These are phyloP conservation scores for Gephyroberyx darwinii DNA, from an alignment of 2,797 vertebrate species.

Conservation along the genomic window DNA sequence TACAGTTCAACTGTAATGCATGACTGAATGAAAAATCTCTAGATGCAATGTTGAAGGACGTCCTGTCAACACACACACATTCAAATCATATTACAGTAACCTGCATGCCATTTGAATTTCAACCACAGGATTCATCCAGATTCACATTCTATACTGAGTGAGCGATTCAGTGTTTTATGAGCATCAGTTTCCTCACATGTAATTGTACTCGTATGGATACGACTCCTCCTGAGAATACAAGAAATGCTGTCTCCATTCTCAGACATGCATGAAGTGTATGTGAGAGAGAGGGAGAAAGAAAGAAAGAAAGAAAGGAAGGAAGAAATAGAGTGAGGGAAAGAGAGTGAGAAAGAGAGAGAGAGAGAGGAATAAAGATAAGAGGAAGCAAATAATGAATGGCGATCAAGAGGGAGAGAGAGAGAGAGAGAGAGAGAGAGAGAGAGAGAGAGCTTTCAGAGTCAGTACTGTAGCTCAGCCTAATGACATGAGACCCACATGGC, in stretches of 20 bases:
- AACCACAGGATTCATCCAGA: conserved; percentile 26
- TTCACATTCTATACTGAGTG: conserved; percentile 29
- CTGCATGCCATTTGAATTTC: conserved; percentile 44
- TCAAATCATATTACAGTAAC: conserved; percentile 15
- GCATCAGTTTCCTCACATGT: conserved; percentile 36
- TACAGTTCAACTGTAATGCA: neutral
- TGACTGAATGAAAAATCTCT: conserved; percentile 1
- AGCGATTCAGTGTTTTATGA: conserved; percentile 40
- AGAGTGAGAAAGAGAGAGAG: conserved; percentile 43
- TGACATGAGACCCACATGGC: conserved; percentile 72
- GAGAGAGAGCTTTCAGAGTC: conserved; percentile 64
- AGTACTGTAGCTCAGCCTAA: conserved; percentile 70
- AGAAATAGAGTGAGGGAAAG: conserved; percentile 36
- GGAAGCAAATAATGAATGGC: neutral
- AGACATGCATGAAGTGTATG: conserved; percentile 8
- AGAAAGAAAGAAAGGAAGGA: neutral
- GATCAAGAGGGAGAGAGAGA: conserved; percentile 16
- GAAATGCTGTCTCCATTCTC: neutral
- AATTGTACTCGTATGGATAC: conserved; percentile 15
- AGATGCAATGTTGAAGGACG: neutral
- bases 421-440: conserved; percentile 39
- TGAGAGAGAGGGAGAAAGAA: conserved; percentile 5
- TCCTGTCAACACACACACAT: neutral
- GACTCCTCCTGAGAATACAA: conserved; percentile 3
- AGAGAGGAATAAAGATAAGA: conserved; percentile 34